Evolutionary conservation across 2,888 invertebrate genomes (phyloP).

Genomic region (Euproctis similis): DNA sequence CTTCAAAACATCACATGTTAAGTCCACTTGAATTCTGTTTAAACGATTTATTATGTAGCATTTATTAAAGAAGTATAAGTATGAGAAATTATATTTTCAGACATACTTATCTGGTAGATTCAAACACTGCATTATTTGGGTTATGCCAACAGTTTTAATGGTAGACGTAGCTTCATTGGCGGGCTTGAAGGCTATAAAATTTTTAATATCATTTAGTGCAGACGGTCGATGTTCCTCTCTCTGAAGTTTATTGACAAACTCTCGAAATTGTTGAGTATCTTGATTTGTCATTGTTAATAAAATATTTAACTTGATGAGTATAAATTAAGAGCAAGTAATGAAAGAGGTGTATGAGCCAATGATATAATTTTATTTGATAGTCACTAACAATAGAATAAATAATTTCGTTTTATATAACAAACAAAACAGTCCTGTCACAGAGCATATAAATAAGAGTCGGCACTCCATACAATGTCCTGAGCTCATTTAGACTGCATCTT

Average conservation of each 20-base stretch:
- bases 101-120: slow-evolving; percentile 62
- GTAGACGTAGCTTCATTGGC: slow-evolving; percentile 36
- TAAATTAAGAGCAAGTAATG: background rate
- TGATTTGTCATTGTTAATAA: slow-evolving; percentile 31
- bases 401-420: too few species aligned
- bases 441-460: too few species aligned
- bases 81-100: too few species aligned
- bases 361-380: too few species aligned
- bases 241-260: slow-evolving; percentile 40
- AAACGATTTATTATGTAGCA: background rate
- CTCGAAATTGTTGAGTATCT: slow-evolving; percentile 39
- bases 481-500: too few species aligned
- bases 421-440: too few species aligned
- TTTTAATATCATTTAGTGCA: slow-evolving; percentile 54
- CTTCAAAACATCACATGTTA: slow-evolving; percentile 32
- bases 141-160: slow-evolving; percentile 63
- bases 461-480: too few species aligned
- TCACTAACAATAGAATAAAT: too few species aligned
- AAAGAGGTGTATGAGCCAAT: too few species aligned
- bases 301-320: too few species aligned
- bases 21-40: slow-evolving; percentile 24
- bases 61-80: too few species aligned
- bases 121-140: slow-evolving; percentile 79
- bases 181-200: slow-evolving; percentile 43
- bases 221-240: slow-evolving; percentile 42